Conservation (phyloP, 1,140 invertebrate genomes). For the Heliconius congener region DNA sequence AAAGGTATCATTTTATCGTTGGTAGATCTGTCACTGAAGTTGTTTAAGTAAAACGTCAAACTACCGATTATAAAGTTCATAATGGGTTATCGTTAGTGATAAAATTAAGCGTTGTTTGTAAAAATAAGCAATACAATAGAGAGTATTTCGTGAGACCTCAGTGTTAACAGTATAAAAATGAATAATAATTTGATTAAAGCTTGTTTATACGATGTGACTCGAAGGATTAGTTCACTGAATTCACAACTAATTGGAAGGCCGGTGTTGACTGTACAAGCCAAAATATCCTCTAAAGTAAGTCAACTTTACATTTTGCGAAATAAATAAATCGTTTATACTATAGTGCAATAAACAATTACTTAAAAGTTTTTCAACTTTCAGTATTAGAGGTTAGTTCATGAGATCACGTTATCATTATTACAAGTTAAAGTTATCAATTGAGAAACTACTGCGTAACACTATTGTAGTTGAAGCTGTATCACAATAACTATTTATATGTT, state of each 20-base stretch:
- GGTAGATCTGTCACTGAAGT: slow-evolving; percentile 38
- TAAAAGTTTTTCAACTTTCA: neutral
- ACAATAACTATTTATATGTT: neutral
- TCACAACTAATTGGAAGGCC: slow-evolving; percentile 35
- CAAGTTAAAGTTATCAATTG: neutral
- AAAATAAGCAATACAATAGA: slow-evolving; percentile 27
- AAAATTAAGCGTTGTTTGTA: slow-evolving; percentile 44
- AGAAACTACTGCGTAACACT: neutral
- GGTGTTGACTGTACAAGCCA: slow-evolving; percentile 42
- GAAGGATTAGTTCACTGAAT: slow-evolving; percentile 43
- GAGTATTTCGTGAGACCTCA: slow-evolving; percentile 22
- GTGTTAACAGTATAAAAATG: slow-evolving; percentile 46
- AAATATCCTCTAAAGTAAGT: slow-evolving; percentile 58
- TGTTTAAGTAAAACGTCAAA: slow-evolving; percentile 41
- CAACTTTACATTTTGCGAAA: neutral
- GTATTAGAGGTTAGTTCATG: slow-evolving; percentile 2
- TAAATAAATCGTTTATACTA: neutral
- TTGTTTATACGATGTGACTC: slow-evolving; percentile 47
- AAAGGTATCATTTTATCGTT: neutral
- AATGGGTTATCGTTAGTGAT: slow-evolving; percentile 73
- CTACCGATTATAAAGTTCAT: slow-evolving; percentile 61
- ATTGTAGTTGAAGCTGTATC: neutral
- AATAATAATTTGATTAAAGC: slow-evolving; percentile 48
- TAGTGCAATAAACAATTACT: neutral
- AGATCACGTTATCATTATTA: neutral